A percentile compares a stretch with the other conserved stretches of the same genome.
phyloP scores from a whole-genome alignment of 2,888 invertebrate species.

The Ophion obscuratus region DNA sequence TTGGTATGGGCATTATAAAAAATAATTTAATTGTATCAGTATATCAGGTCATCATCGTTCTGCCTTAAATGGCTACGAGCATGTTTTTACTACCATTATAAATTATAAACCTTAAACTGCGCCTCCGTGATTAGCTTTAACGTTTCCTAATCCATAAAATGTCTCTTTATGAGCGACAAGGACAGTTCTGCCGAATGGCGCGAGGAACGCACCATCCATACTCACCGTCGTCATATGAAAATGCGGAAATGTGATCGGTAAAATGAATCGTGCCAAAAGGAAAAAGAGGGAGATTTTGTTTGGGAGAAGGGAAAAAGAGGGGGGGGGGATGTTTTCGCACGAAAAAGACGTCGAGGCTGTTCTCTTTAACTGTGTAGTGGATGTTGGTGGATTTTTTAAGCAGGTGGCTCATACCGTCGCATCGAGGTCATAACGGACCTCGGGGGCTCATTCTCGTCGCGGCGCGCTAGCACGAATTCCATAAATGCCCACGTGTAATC shows the following conservation, averaged over 20 bases:
- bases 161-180: slow-evolving; percentile 23
- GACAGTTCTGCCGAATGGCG: background rate
- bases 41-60: too few relatives aligned
- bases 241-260: slow-evolving; percentile 44
- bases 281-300: background rate
- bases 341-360: slow-evolving; percentile 19
- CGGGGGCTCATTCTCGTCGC: slow-evolving; percentile 46
- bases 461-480: slow-evolving; percentile 54
- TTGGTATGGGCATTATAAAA: too few relatives aligned
- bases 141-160: slow-evolving; percentile 14
- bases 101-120: background rate
- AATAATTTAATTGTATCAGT: too few relatives aligned
- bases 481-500: slow-evolving; percentile 66
- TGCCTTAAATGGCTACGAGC: too few relatives aligned
- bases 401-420: slow-evolving; percentile 49
- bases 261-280: slow-evolving; percentile 16
- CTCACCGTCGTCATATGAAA: slow-evolving; percentile 35
- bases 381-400: slow-evolving; percentile 28
- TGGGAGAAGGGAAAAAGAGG: background rate
- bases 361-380: slow-evolving; percentile 27
- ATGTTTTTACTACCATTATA: too few relatives aligned
- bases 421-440: slow-evolving; percentile 67
- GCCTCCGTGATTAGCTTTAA: background rate
- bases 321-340: background rate
- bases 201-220: background rate